phyloP scores from a whole-genome alignment of 1,140 invertebrate genomes.

The Tachypleus tridentatus region DNA sequence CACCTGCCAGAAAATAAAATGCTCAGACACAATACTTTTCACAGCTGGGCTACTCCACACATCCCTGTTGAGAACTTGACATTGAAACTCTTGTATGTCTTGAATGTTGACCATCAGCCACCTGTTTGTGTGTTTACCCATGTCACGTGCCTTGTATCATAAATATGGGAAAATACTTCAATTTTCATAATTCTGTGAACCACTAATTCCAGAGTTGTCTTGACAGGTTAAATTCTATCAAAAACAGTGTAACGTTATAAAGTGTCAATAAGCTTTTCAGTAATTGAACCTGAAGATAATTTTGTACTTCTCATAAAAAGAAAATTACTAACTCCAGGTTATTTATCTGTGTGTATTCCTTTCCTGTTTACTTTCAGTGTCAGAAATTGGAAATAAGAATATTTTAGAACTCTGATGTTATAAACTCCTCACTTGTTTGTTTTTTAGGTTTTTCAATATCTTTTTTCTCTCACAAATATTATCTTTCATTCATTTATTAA shows the following conservation, averaged over 20 bases:
- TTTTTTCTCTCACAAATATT: no score
- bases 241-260: not conserved
- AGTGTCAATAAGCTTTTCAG: no score
- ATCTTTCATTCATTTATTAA: no score
- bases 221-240: conserved; percentile 9
- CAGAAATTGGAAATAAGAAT: no score
- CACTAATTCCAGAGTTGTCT: not conserved
- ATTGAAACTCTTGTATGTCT: conserved; percentile 56
- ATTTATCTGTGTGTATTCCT: no score
- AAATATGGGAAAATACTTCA: conserved; percentile 4
- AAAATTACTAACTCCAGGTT: no score
- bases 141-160: conserved; percentile 43
- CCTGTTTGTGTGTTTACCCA: conserved; percentile 45
- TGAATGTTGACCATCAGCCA: conserved; percentile 71
- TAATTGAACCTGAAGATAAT: no score
- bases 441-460: no score
- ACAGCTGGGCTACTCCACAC: conserved; percentile 57
- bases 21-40: conserved; percentile 49
- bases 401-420: no score
- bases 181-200: conserved; percentile 12
- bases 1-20: conserved; percentile 72
- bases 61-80: conserved; percentile 61
- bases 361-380: no score
- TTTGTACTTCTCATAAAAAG: no score
- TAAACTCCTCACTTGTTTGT: no score